Evolutionary conservation across 2,888 invertebrate species (phyloP).

Genomic region (Ceraclea dissimilis): DNA sequence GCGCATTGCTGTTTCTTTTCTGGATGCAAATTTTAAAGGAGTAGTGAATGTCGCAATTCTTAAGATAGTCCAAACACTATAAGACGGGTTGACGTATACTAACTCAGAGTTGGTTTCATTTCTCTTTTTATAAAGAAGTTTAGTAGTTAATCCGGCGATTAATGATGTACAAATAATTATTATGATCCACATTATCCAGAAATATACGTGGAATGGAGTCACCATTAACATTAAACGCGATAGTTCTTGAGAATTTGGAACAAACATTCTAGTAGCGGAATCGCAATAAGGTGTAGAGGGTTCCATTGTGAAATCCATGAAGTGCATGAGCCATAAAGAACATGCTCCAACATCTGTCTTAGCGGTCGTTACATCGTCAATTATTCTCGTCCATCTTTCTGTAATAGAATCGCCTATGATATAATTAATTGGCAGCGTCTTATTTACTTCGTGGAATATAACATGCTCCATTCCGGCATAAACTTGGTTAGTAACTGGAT

Average conservation of each 20-base stretch:
- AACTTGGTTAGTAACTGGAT: neutral
- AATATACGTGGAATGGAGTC: neutral
- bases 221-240: neutral
- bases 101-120: neutral
- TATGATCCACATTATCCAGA: slow-evolving; percentile 3
- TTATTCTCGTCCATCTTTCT: neutral
- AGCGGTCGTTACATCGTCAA: neutral
- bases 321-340: neutral
- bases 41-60: slow-evolving; percentile 11
- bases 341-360: neutral
- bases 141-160: neutral
- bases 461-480: neutral
- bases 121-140: neutral
- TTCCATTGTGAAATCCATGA: neutral
- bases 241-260: neutral
- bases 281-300: neutral
- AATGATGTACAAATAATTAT: neutral
- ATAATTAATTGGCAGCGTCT: neutral
- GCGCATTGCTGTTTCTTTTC: slow-evolving; percentile 10
- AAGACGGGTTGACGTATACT: neutral
- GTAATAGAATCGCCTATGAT: neutral
- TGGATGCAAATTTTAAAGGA: slow-evolving; percentile 8
- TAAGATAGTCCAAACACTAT: slow-evolving; percentile 12
- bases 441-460: neutral
- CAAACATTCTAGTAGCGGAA: slow-evolving; percentile 2